Base-by-base conservation (phyloP, 2,113 vertebrate species). In the Ahaetulla prasina region DNA sequence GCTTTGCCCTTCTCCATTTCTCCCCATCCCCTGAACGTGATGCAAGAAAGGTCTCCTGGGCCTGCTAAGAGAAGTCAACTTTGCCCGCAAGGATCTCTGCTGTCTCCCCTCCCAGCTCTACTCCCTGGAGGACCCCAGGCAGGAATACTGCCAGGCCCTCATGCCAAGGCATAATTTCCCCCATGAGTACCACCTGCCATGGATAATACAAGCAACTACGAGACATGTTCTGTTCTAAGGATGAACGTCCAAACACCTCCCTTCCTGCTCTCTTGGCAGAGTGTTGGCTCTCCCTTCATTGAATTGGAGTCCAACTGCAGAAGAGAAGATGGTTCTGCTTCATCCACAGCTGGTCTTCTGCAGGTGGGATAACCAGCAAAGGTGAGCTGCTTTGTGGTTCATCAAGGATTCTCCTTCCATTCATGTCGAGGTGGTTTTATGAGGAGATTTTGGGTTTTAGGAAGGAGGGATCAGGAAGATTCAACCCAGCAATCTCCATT, bases 1-100 rank as follows among this genome's bases (percentile, higher is more conserved):
- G 0, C 68, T 22, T 39, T 80, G 0, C 1, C 68, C 68, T n/a
- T 39, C 68, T 1, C 35, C 0, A 0, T 39, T 39, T 39, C 18
- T 39, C 2, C 2, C n/a, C 63, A 68, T 8, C 68, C 35, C 35
- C 35, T 80, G 68, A 39, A 39, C 8, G 2, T 0, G 0, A 3
- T 2, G 18, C 68, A 39, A 80, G 68, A 22, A 39, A 80, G 22
- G 7, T 39, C 2, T 39, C 1, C 68, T 74, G 68, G 6, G 6
- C 1, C 6, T 39, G 6, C 68, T 80, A 39, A 39, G 2, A 80
- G 18, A 39, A 80, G 16, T 22, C 68, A 80, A 3, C 2, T 39
- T 39, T 39, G 63, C 16, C 16, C 35, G 18, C 2, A 2, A 80
- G 68, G 68, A 20, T 80, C 18, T 3, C 35, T 80, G 6, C 68